These are phyloP conservation scores for Nerophis ophidion DNA, from an alignment of 2,113 vertebrate species.

Conservation along the genomic window DNA sequence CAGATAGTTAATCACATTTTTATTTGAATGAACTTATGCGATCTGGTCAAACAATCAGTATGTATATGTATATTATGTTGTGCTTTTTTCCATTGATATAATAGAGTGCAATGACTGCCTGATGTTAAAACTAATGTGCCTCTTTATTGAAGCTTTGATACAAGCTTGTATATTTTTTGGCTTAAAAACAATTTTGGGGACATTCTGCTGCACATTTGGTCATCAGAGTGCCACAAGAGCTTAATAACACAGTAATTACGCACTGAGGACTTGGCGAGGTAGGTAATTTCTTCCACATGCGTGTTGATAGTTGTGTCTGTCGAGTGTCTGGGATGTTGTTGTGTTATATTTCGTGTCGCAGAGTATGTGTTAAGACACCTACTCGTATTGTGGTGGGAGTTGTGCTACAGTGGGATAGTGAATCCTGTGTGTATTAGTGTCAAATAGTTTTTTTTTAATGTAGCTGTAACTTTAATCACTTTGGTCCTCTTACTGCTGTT, in stretches of 20 bases:
- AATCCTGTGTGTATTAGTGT: conserved; percentile 9
- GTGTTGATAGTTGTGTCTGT: conserved; percentile 17
- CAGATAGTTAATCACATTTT: neutral
- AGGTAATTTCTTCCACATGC: conserved; percentile 68
- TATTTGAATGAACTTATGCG: neutral
- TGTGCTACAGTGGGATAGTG: conserved; percentile 9
- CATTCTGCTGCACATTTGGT: conserved; percentile 41
- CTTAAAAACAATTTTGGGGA: conserved; percentile 24
- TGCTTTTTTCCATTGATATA: neutral
- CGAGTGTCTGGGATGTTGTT: conserved; percentile 19
- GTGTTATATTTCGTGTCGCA: conserved; percentile 46
- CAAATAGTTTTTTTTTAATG: conserved; percentile 23
- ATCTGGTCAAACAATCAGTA: neutral
- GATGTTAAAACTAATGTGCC: neutral
- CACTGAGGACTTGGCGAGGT: conserved; percentile 34
- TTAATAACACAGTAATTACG: conserved; percentile 63
- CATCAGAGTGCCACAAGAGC: conserved; percentile 54
- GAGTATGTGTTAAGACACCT: conserved; percentile 41
- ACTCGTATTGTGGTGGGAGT: conserved; percentile 31
- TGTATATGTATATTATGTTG: neutral
- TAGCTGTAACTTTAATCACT: neutral
- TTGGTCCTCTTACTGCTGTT: neutral
- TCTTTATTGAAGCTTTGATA: conserved; percentile 4
- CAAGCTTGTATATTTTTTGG: neutral
- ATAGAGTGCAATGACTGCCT: neutral